Base-by-base conservation (phyloP, 2,888 invertebrate species). In the Lasioglossum leucozonium region DNA sequence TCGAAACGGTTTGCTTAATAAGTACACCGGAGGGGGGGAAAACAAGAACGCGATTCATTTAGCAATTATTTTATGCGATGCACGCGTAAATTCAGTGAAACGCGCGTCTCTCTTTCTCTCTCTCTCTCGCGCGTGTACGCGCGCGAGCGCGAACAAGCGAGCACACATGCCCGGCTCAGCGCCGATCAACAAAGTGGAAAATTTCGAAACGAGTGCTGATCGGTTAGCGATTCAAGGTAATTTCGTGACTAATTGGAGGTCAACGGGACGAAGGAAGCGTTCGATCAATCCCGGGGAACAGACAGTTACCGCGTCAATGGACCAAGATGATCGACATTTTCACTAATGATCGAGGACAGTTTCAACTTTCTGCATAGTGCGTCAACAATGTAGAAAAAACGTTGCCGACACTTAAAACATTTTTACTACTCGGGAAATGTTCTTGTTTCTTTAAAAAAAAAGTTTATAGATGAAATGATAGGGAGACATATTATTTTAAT, bases 31-130 rank as follows among this genome's bases (percentile, higher is more conserved):
- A 26, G 62, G 83, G 77, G 77, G 90, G 87, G 82, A 90, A 90
- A 90, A 90, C 90, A 85, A 87, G 84, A 77, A 71, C 82, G 84
- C 90, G 90, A 90, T 90, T 90, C 90, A 90, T 90, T 90, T 90
- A 90, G 89, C 90, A 90, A 90, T 90, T 90, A 90, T 90, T 90
- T 90, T 89, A 89, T 90, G 88, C 90, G 77, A 87, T 88, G 71
- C 79, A 80, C 86, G 85, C 85, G 77, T 77, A 85, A 78, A 88
- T 78, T 78, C 85, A 72, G 82, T 85, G 82, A 88, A 87, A 88
- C 76, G 82, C 72, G 80, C 62, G 55, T 55, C 10, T 55, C n/a
- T 55, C 11, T 40, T 10, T 40, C 2, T 40, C 10, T 51, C 18
- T 55, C 11, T 55, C 47, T 51, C 47, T 47, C 47, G 6, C 5